Evolutionary conservation across 1,140 invertebrate genomes (phyloP), one percentile per base, ranked within the genome.

Genomic region (Listronotus oregonensis): DNA sequence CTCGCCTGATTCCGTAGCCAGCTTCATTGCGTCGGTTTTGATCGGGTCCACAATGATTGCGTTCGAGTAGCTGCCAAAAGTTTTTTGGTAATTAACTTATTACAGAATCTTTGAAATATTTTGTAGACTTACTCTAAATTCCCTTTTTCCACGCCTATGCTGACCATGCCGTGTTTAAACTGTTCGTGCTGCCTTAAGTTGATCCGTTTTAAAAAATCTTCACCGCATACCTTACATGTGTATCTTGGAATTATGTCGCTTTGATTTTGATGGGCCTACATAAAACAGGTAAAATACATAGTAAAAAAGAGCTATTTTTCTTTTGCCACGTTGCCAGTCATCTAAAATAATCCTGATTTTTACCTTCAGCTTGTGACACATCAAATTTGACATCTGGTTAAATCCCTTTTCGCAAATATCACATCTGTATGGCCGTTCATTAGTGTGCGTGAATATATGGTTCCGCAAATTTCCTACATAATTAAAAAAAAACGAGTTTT

Each of bases 371-470:
- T 89, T 89, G 74, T 91, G 89, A 75, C 89, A 90, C 61, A 89
- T 87, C 52, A 90, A 82, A 80, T 91, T 92, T 49, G 90, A 92
- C 82, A 90, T 91, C 75, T 93, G 91, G 72, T 92, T 93, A 80
- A 92, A 93, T 12, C 89, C 88, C 70, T 89, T 89, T 44, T 85
- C 80, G 75, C 91, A 93, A 12, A 89, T 80, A 66, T 91, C 87
- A 77, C 91, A 93, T 67, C 89, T 88, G 71, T 92, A 93, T 0
- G 90, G 91, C 32, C 90, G 83, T 73, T 90, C 90, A 56, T 92
- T 89, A 2, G 91, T 92, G 69, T 93, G 91, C 0, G 87, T 89
- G 71, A 88, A 90, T 39, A 89, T 81, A 71, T 90, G 88, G 70
- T 90, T 89, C 10, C 87, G 80, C 27, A 90, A 79, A 73, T 89